Base-by-base conservation (phyloP, 2,797 vertebrate species). In the Schizothorax lantsangensis region DNA sequence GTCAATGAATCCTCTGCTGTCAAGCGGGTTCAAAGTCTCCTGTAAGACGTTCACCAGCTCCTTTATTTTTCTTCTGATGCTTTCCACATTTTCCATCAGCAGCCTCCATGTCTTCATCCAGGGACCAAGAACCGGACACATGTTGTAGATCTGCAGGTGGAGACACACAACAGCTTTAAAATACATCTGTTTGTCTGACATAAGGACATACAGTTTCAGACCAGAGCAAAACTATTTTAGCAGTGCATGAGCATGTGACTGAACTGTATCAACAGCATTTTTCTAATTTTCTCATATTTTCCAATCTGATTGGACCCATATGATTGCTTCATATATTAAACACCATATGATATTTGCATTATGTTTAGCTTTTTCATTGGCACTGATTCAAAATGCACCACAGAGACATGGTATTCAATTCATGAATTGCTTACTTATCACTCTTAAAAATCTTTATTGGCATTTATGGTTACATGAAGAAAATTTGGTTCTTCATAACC, bases 1-100 rank as follows among this genome's bases (percentile, higher is more conserved):
- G 74, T 90, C 89, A 2, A 88, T 49, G 4, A 90, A 79, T 38
- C 89, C 85, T 47, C 88, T 87, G 78, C 26, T 47, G 4, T 87
- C 83, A 4, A 49, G 12, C 4, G 79, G 78, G 72, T 88, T 86
- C 21, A 88, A 45, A 17, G 84, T 84, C 8, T 84, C 49, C 66
- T 73, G 62, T 43, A 88, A 83, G 5, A 59, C 52, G 5, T 64
- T 47, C 33, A 79, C 47, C 15, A 87, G 43, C n/a, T 21, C 40
- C 9, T n/a, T 33, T 5, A 87, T 87, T 30, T 85, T 38, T 4
- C 8, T 49, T 7, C 30, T 15, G 30, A 57, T 81, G 38, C 6
- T 66, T 12, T 84, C 3, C 0, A 71, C 1, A n/a, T n/a, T 85
- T 30, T 69, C n/a, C 12, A 40, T 54, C 1, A 85, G 0, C 43